These are phyloP conservation scores for Morpho helenor DNA, from an alignment of 2,888 invertebrate species.

Conservation along the genomic window DNA sequence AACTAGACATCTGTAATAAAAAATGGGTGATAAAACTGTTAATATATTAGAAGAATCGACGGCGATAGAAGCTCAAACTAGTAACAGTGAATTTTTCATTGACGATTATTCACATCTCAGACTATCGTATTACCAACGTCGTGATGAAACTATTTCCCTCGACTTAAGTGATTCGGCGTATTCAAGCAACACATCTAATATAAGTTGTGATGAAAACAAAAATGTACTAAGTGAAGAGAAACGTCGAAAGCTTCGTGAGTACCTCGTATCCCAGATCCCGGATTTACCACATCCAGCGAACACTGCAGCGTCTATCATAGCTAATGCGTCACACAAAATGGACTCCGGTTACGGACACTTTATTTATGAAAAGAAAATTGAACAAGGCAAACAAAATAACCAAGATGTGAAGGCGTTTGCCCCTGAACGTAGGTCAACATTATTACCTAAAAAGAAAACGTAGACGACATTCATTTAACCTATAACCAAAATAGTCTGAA, in stretches of 20 bases:
- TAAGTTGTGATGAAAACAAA: slow-evolving; percentile 8
- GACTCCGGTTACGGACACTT: slow-evolving; percentile 35
- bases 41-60: slow-evolving; percentile 18
- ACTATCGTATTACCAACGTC: slow-evolving; percentile 46
- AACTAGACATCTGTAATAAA: background rate
- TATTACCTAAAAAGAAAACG: slow-evolving; percentile 31
- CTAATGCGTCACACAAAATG: slow-evolving; percentile 43
- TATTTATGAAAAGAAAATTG: slow-evolving; percentile 43
- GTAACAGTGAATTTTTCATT: slow-evolving; percentile 34
- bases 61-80: slow-evolving; percentile 14
- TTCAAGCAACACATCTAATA: slow-evolving; percentile 21
- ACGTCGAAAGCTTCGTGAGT: slow-evolving; percentile 37
- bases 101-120: slow-evolving; percentile 57
- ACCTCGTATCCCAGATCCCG: slow-evolving; percentile 46
- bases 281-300: slow-evolving; percentile 49
- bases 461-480: background rate
- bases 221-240: slow-evolving; percentile 26
- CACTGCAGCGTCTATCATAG: slow-evolving; percentile 46
- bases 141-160: slow-evolving; percentile 15
- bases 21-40: slow-evolving; percentile 17
- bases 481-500: background rate
- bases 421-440: slow-evolving; percentile 46
- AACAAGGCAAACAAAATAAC: slow-evolving; percentile 30
- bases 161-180: slow-evolving; percentile 15
- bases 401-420: slow-evolving; percentile 34